Evolutionary conservation across 2,888 invertebrate species (phyloP), one percentile per base, ranked within the genome.

Genomic region (Morpho deidamia): DNA sequence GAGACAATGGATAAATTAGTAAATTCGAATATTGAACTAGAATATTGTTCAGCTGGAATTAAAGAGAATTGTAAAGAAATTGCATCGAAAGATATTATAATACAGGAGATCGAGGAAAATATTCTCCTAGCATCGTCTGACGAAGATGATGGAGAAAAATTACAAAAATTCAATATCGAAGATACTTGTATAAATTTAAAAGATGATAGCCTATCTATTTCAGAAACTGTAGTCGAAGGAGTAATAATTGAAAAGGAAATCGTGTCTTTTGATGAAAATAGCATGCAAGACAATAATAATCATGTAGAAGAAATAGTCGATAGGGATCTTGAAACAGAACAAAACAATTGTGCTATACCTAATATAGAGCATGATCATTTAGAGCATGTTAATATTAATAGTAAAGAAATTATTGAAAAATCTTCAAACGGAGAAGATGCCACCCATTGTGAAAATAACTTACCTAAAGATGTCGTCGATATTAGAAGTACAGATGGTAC

Each of bases 121-220:
- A 72, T 80, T 52, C 63, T 81, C 8, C 65, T 84, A 14, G 81
- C 79, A 7, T 80, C 78, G 34, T 76, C 80, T 47, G 83, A 80
- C 38, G 79, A 81, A 11, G 81, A 79, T 57, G 61, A 51, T 37
- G 37, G 34, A 12, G 50, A 58, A 33, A 62, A 58, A 35, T 11
- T n/a, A 11, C 47, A 12, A 11, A 40, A 12, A 44, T n/a, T 68
- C 34, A 55, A 74, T 23, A 61, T 55, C 49, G 63, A 56, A 23
- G 56, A 55, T 47, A 50, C 58, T 7, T 55, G 61, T 42, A 43
- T 55, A 42, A 60, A 62, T 51, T 56, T 60, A 41, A 46, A 48
- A 55, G 42, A 48, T 11, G 47, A 56, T 45, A 62, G 59, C 50
- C 45, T 59, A 40, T 62, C 60, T 7, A 53, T 60, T 11, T 42